These are phyloP conservation scores for Takifugu ocellatus DNA, from an alignment of 2,797 vertebrate genomes.

Conservation along the genomic window DNA sequence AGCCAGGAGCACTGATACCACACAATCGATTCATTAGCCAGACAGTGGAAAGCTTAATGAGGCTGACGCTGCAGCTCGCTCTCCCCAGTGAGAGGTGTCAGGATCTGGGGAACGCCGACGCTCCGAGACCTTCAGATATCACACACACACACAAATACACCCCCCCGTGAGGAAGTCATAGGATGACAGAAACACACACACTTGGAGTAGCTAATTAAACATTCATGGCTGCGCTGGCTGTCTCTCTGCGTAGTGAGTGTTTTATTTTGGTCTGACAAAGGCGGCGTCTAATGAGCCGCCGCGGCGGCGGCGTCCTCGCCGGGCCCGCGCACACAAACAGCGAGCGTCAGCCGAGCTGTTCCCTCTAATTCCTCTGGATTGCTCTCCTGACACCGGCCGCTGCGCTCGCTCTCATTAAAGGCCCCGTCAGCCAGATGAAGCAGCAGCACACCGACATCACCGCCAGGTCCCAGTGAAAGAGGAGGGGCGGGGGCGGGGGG, in stretches of 20 bases:
- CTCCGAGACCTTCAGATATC: constrained; percentile 37
- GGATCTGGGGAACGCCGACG: constrained; percentile 51
- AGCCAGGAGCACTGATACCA: constrained; percentile 74
- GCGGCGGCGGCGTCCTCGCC: constrained; percentile 55
- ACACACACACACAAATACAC: constrained; percentile 24
- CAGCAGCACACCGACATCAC: constrained; percentile 22
- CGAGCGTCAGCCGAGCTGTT: constrained; percentile 57
- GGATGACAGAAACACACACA: constrained; percentile 31
- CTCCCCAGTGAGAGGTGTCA: constrained; percentile 63
- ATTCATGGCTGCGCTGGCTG: constrained; percentile 58
- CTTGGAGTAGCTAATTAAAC: constrained; percentile 68
- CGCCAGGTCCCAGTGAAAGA: no score
- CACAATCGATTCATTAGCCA: constrained; percentile 80
- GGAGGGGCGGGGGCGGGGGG: background rate
- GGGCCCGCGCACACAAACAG: constrained; percentile 61
- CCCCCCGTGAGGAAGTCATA: constrained; percentile 40
- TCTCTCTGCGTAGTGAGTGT: constrained; percentile 67
- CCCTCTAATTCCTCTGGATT: constrained; percentile 61
- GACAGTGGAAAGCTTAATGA: constrained; percentile 74
- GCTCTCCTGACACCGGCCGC: constrained; percentile 60
- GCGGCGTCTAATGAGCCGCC: constrained; percentile 70
- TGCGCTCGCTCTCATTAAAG: constrained; percentile 61
- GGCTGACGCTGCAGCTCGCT: constrained; percentile 58
- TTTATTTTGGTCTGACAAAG: constrained; percentile 70
- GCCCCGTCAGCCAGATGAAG: constrained; percentile 52